phyloP scores from a whole-genome alignment of 2,888 invertebrate genomes.

The Hydroisotoma schaefferi region DNA sequence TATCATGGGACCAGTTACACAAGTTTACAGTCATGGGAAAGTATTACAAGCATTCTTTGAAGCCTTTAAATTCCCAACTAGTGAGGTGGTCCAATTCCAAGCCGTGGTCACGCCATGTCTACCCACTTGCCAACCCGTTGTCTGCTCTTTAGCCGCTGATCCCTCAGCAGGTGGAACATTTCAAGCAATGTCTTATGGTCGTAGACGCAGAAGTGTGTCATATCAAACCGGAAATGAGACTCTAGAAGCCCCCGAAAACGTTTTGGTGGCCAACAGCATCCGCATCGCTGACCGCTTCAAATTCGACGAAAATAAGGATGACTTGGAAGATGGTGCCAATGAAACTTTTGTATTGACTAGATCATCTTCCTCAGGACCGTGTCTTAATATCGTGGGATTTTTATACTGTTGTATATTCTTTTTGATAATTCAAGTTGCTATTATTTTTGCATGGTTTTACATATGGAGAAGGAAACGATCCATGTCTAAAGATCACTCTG shows the following conservation, averaged over 20 bases:
- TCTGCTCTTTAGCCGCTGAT: conserved; percentile 50
- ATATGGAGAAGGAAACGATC: conserved; percentile 68
- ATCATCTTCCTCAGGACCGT: conserved; percentile 53
- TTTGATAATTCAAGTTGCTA: conserved; percentile 77
- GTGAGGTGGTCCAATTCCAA: conserved; percentile 53
- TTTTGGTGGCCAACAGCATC: conserved; percentile 50
- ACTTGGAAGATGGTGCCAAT: conserved; percentile 25
- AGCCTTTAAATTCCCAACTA: conserved; percentile 54
- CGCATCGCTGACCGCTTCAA: conserved; percentile 50
- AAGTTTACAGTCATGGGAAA: conserved; percentile 43
- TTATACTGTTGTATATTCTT: conserved; percentile 81
- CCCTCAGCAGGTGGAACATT: conserved; percentile 52
- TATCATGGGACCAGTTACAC: conserved; percentile 60
- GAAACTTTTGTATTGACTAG: conserved; percentile 27
- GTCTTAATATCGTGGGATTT: conserved; percentile 74
- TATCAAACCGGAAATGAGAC: conserved; percentile 6
- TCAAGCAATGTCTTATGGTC: conserved; percentile 47
- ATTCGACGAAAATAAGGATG: conserved; percentile 38
- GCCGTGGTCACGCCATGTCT: conserved; percentile 53
- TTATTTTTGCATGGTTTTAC: conserved; percentile 83
- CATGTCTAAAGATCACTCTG: conserved; percentile 25
- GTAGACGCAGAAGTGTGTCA: conserved; percentile 37
- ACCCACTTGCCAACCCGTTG: conserved; percentile 51
- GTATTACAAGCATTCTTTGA: conserved; percentile 53
- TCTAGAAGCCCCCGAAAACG: conserved; percentile 37